Conservation (phyloP, 2,888 invertebrate genomes). For the Dendrolimus houi region DNA sequence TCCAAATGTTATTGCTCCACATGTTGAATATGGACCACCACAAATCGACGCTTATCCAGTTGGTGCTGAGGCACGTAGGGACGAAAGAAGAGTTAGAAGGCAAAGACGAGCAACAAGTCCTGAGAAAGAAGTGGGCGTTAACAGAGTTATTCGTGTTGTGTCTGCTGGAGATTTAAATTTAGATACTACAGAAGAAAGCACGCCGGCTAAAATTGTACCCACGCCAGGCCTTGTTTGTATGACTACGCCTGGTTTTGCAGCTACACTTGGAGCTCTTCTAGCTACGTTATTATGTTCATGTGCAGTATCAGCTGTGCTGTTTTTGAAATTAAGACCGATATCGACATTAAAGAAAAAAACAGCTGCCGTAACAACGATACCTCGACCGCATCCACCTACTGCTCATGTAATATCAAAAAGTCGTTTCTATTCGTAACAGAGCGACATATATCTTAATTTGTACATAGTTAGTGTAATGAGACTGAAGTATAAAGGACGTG, state of each 20-base stretch:
- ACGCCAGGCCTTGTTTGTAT: slow-evolving; percentile 91
- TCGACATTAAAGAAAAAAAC: slow-evolving; percentile 74
- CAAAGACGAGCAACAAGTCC: slow-evolving; percentile 79
- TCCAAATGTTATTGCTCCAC: slow-evolving; percentile 63
- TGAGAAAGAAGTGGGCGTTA: slow-evolving; percentile 91
- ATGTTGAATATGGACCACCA: slow-evolving; percentile 84
- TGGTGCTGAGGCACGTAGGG: slow-evolving; percentile 82
- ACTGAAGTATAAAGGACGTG: slow-evolving; percentile 68
- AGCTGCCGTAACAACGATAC: slow-evolving; percentile 62
- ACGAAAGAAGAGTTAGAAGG: slow-evolving; percentile 83
- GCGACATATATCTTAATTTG: slow-evolving; percentile 57
- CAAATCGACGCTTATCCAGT: slow-evolving; percentile 72
- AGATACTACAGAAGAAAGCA: slow-evolving; percentile 84
- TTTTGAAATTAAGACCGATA: slow-evolving; percentile 86
- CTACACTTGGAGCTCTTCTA: slow-evolving; percentile 88
- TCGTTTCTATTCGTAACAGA: slow-evolving; percentile 81
- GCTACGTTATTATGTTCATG: slow-evolving; percentile 90
- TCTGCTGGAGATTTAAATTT: slow-evolving; percentile 91
- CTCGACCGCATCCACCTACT: slow-evolving; percentile 59
- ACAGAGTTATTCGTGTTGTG: slow-evolving; percentile 92
- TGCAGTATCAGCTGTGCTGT: slow-evolving; percentile 89
- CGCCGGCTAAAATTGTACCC: slow-evolving; percentile 73
- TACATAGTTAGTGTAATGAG: slow-evolving; percentile 73
- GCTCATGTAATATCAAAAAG: slow-evolving; percentile 75
- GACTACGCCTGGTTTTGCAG: slow-evolving; percentile 95